These are phyloP conservation scores for Urophycis tenuis DNA, from an alignment of 2,797 vertebrate species.

Conservation along the genomic window DNA sequence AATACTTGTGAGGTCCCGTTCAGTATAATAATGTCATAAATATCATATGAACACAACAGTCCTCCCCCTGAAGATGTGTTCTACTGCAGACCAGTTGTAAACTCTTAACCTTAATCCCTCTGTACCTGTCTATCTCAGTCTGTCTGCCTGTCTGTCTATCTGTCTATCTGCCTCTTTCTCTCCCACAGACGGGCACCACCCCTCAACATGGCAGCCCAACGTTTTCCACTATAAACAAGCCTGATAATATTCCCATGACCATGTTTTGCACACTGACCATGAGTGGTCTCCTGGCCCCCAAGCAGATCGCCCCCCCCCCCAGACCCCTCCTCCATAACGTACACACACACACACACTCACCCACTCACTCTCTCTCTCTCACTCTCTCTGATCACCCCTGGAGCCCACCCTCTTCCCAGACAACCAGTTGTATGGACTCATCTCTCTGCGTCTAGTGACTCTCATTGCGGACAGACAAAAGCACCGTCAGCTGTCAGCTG, in stretches of 20 bases:
- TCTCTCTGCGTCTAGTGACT: slow-evolving; percentile 37
- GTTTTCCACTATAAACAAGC: slow-evolving; percentile 64
- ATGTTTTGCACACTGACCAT: slow-evolving; percentile 67
- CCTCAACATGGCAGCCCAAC: slow-evolving; percentile 60
- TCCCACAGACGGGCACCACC: slow-evolving; percentile 41
- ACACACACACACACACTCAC: neutral
- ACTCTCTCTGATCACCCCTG: neutral
- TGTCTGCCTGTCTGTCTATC: neutral
- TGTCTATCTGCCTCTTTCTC: neutral
- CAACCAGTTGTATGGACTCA: slow-evolving; percentile 39
- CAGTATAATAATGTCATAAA: neutral
- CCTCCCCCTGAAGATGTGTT: neutral
- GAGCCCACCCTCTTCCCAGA: slow-evolving; percentile 33
- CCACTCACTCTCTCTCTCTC: neutral
- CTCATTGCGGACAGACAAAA: slow-evolving; percentile 30
- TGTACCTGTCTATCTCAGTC: neutral
- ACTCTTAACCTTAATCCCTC: neutral
- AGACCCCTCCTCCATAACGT: slow-evolving; percentile 10
- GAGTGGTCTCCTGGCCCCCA: slow-evolving; percentile 44
- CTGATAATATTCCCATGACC: slow-evolving; percentile 61
- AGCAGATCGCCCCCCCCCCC: slow-evolving; percentile 51
- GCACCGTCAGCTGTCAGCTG: neutral
- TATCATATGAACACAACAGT: neutral
- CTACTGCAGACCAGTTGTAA: neutral
- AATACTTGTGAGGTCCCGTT: too few relatives aligned